These are phyloP conservation scores for Isichthys henryi DNA, from an alignment of 2,113 vertebrate species.

Conservation along the genomic window DNA sequence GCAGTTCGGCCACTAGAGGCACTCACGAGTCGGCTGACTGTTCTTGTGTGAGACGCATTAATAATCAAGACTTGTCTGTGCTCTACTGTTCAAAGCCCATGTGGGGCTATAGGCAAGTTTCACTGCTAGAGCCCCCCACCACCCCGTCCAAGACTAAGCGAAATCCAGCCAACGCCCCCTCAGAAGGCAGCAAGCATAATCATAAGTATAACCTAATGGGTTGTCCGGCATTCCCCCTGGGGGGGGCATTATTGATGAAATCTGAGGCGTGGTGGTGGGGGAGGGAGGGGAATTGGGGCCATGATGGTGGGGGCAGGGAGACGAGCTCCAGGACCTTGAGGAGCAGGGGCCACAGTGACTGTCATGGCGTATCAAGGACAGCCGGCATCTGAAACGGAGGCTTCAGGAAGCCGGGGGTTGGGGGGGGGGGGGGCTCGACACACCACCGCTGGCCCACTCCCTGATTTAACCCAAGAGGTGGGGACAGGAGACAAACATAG, in stretches of 20 bases:
- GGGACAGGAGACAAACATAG: slow-evolving; percentile 8
- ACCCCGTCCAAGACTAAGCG: not conserved
- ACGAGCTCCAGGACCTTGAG: slow-evolving; percentile 28
- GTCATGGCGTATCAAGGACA: slow-evolving; percentile 31
- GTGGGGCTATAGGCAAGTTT: not conserved
- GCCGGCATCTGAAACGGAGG: slow-evolving; percentile 28
- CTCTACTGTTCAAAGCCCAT: not conserved
- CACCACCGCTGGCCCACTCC: slow-evolving; percentile 20
- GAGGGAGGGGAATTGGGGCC: not conserved
- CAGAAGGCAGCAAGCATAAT: not conserved
- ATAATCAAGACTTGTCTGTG: not conserved
- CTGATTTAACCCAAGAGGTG: slow-evolving; percentile 26
- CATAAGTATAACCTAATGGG: not conserved
- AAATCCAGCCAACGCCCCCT: not conserved
- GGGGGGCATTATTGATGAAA: not conserved
- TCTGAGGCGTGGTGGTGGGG: not conserved
- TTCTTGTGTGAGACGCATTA: not conserved
- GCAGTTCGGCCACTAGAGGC: not conserved
- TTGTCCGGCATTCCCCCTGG: not conserved
- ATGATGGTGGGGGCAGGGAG: not conserved
- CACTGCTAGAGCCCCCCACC: not conserved
- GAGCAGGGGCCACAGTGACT: slow-evolving; percentile 42
- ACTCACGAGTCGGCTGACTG: not conserved
- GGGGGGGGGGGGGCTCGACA: not conserved
- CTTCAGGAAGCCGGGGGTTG: slow-evolving; percentile 22